Evolutionary conservation across 2,888 invertebrate species (phyloP).

Genomic region (Sarcophaga caerulescens): DNA sequence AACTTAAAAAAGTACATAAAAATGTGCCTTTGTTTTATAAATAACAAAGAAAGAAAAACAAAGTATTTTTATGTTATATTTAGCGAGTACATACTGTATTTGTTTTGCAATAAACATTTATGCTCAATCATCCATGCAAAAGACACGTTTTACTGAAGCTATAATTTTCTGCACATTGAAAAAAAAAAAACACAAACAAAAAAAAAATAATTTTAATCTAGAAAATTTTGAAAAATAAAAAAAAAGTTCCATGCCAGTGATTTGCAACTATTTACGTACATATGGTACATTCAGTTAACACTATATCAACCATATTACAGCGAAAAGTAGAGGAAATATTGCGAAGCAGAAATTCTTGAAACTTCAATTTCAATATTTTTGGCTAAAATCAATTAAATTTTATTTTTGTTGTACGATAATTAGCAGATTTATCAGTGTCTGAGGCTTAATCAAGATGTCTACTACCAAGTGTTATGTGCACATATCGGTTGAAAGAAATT

Average conservation of each 20-base stretch:
- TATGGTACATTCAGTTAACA: neutral
- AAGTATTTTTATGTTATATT: neutral
- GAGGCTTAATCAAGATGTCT: too few species aligned
- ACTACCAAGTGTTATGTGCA: too few species aligned
- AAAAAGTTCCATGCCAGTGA: slow-evolving; percentile 51
- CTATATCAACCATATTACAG: neutral
- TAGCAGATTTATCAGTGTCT: too few species aligned
- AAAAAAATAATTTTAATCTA: slow-evolving; percentile 1
- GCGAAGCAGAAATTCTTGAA: too few species aligned
- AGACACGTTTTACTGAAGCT: slow-evolving; percentile 19
- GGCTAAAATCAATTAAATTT: too few species aligned
- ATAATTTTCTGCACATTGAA: slow-evolving; percentile 15
- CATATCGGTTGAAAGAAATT: too few species aligned
- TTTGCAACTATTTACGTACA: slow-evolving; percentile 32
- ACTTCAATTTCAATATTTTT: too few species aligned
- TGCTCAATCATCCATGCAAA: slow-evolving; percentile 41
- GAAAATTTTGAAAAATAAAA: slow-evolving; percentile 3
- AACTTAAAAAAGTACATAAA: neutral
- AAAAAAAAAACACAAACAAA: neutral
- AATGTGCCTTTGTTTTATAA: neutral
- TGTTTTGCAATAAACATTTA: slow-evolving; percentile 33
- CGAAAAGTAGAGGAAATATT: neutral
- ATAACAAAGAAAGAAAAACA: neutral
- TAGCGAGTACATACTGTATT: neutral
- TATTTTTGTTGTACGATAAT: too few species aligned